A percentile compares a stretch with the other conserved stretches of the same genome.
Conservation (phyloP, 2,113 vertebrate species). For the Bos indicus region DNA sequence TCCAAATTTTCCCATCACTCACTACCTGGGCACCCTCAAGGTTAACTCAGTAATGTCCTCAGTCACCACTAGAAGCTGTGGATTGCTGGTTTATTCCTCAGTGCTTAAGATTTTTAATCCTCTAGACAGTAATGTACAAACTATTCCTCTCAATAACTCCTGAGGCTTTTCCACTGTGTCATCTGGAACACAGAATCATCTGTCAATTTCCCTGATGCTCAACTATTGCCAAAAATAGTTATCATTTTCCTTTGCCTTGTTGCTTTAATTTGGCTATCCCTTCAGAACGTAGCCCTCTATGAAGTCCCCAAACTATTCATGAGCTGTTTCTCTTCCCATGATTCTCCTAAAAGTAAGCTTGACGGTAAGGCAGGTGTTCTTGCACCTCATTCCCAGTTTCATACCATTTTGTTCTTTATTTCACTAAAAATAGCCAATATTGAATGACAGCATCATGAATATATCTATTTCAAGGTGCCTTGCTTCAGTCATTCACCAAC, state of each 20-base stretch:
- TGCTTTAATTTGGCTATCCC: not conserved
- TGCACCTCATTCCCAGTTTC: not conserved
- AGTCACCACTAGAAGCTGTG: not conserved
- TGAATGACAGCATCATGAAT: not conserved
- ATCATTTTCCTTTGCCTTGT: not conserved
- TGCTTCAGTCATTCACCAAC: not conserved
- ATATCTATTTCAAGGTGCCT: not conserved
- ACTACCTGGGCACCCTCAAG: not conserved
- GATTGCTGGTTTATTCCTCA: not conserved
- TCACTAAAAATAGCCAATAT: not conserved
- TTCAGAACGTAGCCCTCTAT: not conserved
- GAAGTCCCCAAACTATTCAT: not conserved
- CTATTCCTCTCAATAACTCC: not conserved
- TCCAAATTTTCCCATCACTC: not conserved
- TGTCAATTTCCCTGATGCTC: not conserved
- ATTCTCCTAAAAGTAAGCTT: not conserved
- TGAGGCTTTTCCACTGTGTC: not conserved
- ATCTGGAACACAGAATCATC: not conserved
- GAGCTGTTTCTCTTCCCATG: not conserved
- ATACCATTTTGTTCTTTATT: not conserved
- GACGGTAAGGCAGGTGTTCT: rapidly evolving
- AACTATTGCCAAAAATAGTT: not conserved
- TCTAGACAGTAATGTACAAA: not conserved
- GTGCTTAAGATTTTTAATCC: not conserved
- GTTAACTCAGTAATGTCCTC: not conserved